These are phyloP conservation scores for Ruditapes philippinarum DNA, from an alignment of 1,140 invertebrate species.

Conservation along the genomic window DNA sequence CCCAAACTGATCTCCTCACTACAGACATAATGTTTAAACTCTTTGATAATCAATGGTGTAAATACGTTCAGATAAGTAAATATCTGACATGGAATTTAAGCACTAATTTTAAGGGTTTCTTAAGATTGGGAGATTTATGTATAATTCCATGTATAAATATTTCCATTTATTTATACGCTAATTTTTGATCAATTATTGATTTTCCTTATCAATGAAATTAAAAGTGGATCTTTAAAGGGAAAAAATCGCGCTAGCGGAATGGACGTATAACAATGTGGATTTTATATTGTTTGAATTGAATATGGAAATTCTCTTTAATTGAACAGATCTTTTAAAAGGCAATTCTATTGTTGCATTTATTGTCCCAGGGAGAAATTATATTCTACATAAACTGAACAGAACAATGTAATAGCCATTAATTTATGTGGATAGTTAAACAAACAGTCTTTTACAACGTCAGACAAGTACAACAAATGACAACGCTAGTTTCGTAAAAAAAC, in stretches of 20 bases:
- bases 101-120: not conserved
- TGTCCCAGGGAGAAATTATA: not conserved
- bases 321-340: not conserved
- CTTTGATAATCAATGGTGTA: not conserved
- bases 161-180: not conserved
- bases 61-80: conserved; percentile 1
- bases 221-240: not conserved
- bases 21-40: not conserved
- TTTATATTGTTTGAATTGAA: not conserved
- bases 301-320: not conserved
- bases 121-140: conserved; percentile 1
- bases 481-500: too few relatives aligned
- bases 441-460: not conserved
- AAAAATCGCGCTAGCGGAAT: not conserved
- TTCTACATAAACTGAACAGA: not conserved
- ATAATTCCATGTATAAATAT: conserved; percentile 14
- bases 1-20: not conserved
- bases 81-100: not conserved
- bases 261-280: not conserved
- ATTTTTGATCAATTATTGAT: conserved; percentile 20
- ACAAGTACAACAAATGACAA: not conserved
- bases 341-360: conserved; percentile 1
- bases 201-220: conserved; percentile 3
- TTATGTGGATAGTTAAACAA: conserved; percentile 13
- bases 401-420: not conserved